A percentile compares a stretch with the other conserved stretches of the same genome.
These are phyloP conservation scores for Autographa pulchrina DNA, from an alignment of 2,888 invertebrate genomes.

Conservation along the genomic window DNA sequence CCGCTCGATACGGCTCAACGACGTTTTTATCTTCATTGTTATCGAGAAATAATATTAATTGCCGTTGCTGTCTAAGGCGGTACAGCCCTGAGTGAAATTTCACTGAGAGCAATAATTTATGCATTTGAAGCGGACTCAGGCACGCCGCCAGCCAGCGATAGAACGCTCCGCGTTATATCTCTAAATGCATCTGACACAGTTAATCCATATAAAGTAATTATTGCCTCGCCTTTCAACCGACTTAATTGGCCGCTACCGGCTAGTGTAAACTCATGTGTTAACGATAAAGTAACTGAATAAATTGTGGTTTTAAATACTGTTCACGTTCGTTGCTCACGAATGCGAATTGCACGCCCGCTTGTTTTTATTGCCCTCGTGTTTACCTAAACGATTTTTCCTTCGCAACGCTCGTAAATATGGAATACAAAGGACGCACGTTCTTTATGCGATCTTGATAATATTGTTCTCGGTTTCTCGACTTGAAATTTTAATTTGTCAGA, in stretches of 20 bases:
- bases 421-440: constrained; percentile 76
- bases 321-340: constrained; percentile 75
- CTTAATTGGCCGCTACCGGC: constrained; percentile 83
- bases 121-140: constrained; percentile 70
- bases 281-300: constrained; percentile 82
- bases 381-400: constrained; percentile 80
- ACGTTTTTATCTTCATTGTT: constrained; percentile 74
- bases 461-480: constrained; percentile 72
- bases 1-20: constrained; percentile 72
- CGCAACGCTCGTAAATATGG: constrained; percentile 74
- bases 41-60: constrained; percentile 73
- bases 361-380: constrained; percentile 78
- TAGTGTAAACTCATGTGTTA: constrained; percentile 81
- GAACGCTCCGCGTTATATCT: constrained; percentile 75
- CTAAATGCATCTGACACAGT: constrained; percentile 83
- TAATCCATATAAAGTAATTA: constrained; percentile 86
- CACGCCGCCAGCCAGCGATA: constrained; percentile 74
- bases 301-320: constrained; percentile 78
- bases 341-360: constrained; percentile 74
- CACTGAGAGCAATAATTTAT: constrained; percentile 73
- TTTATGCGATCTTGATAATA: constrained; percentile 81
- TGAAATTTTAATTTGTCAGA: constrained; percentile 80
- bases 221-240: constrained; percentile 80
- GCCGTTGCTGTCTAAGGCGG: constrained; percentile 63
- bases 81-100: constrained; percentile 71